Base-by-base conservation (phyloP, 2,797 vertebrate species). In the Podarcis lilfordi region DNA sequence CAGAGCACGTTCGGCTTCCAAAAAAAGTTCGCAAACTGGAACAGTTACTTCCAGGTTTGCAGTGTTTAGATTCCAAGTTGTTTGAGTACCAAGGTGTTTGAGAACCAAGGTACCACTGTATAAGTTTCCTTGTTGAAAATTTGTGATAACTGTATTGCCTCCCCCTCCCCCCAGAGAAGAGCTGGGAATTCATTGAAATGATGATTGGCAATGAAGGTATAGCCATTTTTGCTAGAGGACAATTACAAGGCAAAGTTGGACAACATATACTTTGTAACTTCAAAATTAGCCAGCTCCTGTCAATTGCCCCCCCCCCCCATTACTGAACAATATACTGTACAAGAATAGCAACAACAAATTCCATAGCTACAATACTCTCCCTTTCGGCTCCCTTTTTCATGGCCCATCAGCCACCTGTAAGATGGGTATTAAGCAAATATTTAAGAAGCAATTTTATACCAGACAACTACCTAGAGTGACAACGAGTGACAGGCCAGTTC, bases 341-440 rank as follows among this genome's bases (percentile, higher is more conserved):
- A 89, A 29, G 6, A 61, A 80, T 0, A 35, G 87, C 25, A 71
- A 80, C 88, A 68, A 79, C 85, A 82, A 4, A 91, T 8, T 13
- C 1, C 27, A 2, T 2, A 79, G 82, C 32, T 87, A 80, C 1
- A 86, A 1, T 50, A 1, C 3, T 23, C 68, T 87, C 43, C 0
- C 10, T 76, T 23, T 92, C 76, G 1, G 66, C 89, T 88, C 59
- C 7, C 15, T 71, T 93, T 89, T 80, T 88, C 37, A 83, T 86
- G 15, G 89, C 29, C n/a, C 85, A 76, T 5, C 5, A 78, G 4
- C 27, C 89, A 80, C 45, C n/a, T 66, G 85, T 8, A 88, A 82
- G 85, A 45, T 21, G 78, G 13, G 17, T 78, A 27, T 23, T 88
- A 87, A 86, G 59, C 0, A 5, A 40, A 78, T 90, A 23, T 71